A percentile compares a stretch with the other conserved stretches of the same genome.
Evolutionary conservation across 1,140 invertebrate genomes (phyloP).

Genomic region (Drosophila sulfurigaster): DNA sequence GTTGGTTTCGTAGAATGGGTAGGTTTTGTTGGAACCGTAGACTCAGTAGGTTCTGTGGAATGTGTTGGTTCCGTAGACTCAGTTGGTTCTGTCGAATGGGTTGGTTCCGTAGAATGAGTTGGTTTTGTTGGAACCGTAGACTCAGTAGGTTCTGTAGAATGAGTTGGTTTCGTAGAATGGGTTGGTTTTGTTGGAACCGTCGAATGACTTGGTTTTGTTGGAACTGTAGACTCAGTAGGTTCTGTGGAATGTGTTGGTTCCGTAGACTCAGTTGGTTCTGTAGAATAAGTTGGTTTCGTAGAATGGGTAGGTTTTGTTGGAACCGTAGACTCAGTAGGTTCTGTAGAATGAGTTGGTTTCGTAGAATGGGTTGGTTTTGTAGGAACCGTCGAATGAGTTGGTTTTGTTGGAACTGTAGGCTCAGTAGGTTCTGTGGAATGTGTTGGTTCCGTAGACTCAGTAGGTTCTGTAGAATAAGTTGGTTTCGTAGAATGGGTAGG

Average conservation of each 20-base stretch:
- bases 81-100: neutral
- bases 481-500: neutral
- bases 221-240: neutral
- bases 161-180: too few relatives aligned
- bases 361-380: too few relatives aligned
- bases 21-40: neutral
- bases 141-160: neutral
- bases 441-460: neutral
- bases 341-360: neutral
- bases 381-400: neutral
- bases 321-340: too few relatives aligned
- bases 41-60: too few relatives aligned
- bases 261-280: neutral
- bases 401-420: neutral
- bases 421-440: neutral
- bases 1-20: neutral
- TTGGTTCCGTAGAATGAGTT: neutral
- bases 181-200: too few relatives aligned
- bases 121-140: conserved; percentile 7
- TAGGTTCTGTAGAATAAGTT: neutral
- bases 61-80: too few relatives aligned
- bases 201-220: too few relatives aligned
- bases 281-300: neutral
- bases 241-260: neutral
- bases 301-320: too few relatives aligned